Base-by-base conservation (phyloP, 2,888 invertebrate species). In the Troides helena region DNA sequence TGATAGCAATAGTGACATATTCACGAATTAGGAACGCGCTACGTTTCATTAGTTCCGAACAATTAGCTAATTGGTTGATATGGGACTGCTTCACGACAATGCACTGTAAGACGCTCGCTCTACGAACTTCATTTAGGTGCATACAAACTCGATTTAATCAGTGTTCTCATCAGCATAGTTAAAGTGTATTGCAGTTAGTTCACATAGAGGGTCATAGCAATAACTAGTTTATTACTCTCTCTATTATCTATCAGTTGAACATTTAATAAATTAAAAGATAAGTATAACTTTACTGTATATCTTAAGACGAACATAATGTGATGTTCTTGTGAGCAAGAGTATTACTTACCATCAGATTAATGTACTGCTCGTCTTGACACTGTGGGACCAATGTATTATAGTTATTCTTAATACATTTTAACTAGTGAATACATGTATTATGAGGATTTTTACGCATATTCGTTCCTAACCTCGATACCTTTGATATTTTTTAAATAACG, bases 1-100 rank as follows among this genome's bases (percentile, higher is more conserved):
- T 65, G 62, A 69, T 62, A 69, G 57, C 57, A 62, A 62, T 65
- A 60, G 57, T 65, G 69, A 69, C 65, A 69, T 68, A 68, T 65
- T 69, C 65, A 65, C 62, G 62, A 65, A 69, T 69, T 66, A 69
- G 69, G 69, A 65, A 60, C 65, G 65, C 50, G 61, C 46, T 39
- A 25, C 57, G 65, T 69, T 69, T 69, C 62, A 69, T 69, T 69
- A 62, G 30, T 69, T 69, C 65, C 43, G 57, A 58, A 65, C 65
- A 69, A 65, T 69, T 69, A 65, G 65, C 62, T 39, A 30, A n/a
- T 21, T 53, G 25, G 58, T 58, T 57, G 59, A 58, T 58, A 65
- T 46, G 2, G 46, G 57, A 21, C 21, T 62, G 43, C 21, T 65
- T 8, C 3, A 18, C 21, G 14, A 65, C 39, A 62, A 69, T 25